Evolutionary conservation across 2,888 invertebrate species (phyloP).

Genomic region (Drosophila histrio): DNA sequence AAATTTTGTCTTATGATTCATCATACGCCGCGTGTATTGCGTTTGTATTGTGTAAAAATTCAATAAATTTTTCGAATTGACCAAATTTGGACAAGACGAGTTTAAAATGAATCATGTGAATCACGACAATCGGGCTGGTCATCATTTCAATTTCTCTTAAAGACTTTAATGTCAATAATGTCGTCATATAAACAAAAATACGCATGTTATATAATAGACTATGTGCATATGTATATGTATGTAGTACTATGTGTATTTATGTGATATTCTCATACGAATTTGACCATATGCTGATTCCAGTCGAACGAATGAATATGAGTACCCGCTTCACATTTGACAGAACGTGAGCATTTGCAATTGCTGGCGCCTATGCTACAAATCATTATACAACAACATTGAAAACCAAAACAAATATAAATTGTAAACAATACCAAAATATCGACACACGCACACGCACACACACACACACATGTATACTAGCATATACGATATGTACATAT

Average conservation of each 20-base stretch:
- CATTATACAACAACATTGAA: slow-evolving; percentile 45
- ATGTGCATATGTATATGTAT: neutral
- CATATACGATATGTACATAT: slow-evolving; percentile 20
- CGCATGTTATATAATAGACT: slow-evolving; percentile 5
- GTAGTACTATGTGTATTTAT: neutral
- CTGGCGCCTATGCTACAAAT: slow-evolving; percentile 41
- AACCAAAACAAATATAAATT: slow-evolving; percentile 29
- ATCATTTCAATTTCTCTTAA: slow-evolving; percentile 33
- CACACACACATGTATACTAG: slow-evolving; percentile 7
- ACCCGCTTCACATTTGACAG: slow-evolving; percentile 6
- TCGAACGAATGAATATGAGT: neutral
- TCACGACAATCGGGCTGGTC: slow-evolving; percentile 7
- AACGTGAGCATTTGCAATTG: slow-evolving; percentile 47
- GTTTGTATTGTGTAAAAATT: slow-evolving; percentile 18
- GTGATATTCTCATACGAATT: neutral
- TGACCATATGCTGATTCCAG: slow-evolving; percentile 16
- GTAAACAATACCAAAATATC: slow-evolving; percentile 48
- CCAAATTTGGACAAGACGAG: slow-evolving; percentile 49
- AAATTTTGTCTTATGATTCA: slow-evolving; percentile 37
- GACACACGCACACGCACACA: slow-evolving; percentile 1
- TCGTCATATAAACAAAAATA: slow-evolving; percentile 15
- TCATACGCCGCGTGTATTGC: slow-evolving; percentile 4
- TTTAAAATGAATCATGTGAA: slow-evolving; percentile 42
- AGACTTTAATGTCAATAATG: slow-evolving; percentile 4
- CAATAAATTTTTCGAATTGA: slow-evolving; percentile 29